These are phyloP conservation scores for Pterois miles DNA, from an alignment of 2,797 vertebrate genomes.

Conservation along the genomic window DNA sequence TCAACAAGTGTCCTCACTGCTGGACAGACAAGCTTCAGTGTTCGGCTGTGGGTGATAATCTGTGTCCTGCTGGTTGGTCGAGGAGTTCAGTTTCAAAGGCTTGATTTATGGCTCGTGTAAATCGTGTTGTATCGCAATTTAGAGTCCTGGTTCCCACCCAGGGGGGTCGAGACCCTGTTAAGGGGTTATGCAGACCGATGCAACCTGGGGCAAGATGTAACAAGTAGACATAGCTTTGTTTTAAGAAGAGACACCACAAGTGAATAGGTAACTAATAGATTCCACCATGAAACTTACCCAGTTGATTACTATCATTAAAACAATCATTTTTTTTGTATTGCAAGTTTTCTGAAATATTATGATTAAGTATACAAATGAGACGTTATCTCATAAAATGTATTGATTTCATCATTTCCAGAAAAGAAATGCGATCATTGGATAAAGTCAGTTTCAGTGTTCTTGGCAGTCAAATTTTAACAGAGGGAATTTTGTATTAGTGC, in stretches of 20 bases:
- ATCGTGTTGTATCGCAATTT: background rate
- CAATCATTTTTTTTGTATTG: background rate
- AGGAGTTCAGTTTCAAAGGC: conserved; percentile 31
- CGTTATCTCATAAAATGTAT: background rate
- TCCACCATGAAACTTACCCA: background rate
- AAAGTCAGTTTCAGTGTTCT: too few relatives aligned
- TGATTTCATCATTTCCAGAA: too few relatives aligned
- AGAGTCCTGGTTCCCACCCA: background rate
- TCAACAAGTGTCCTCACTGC: conserved; percentile 58
- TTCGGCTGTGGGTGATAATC: conserved; percentile 27
- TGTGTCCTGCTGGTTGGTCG: conserved; percentile 4
- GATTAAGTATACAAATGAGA: background rate
- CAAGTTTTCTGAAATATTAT: background rate
- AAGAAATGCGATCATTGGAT: too few relatives aligned
- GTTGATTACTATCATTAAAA: background rate
- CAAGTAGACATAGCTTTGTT: background rate
- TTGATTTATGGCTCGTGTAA: conserved; percentile 17
- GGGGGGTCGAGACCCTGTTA: background rate
- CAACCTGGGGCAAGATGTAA: background rate
- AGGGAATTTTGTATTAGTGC: too few relatives aligned
- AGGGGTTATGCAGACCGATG: background rate
- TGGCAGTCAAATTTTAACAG: too few relatives aligned
- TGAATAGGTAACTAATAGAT: background rate
- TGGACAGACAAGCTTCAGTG: conserved; percentile 7
- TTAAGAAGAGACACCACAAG: background rate